Evolutionary conservation across 2,797 vertebrate species (phyloP).

Genomic region (Meda fulgida): DNA sequence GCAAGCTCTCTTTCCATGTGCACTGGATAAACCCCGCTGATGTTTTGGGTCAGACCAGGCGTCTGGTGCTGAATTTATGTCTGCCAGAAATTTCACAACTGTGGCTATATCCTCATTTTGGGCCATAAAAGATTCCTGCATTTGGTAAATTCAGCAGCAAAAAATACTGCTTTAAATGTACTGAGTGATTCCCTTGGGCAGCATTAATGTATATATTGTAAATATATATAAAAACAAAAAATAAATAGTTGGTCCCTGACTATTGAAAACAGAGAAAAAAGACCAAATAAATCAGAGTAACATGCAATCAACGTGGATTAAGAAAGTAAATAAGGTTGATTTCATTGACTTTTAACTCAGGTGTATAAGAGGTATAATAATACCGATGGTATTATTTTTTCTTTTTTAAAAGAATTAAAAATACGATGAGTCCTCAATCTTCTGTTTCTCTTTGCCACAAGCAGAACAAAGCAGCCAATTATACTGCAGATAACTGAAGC

Average conservation of each 20-base stretch:
- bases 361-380: not conserved
- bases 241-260: no score
- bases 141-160: not conserved
- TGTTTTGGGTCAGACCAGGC: constrained; percentile 11
- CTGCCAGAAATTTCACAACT: constrained; percentile 24
- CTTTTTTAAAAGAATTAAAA: constrained; percentile 17
- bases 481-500: constrained; percentile 17
- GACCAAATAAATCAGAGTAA: not conserved
- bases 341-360: not conserved
- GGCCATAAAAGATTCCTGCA: not conserved
- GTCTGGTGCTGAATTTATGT: constrained; percentile 6
- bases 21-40: not conserved
- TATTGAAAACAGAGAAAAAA: no score
- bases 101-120: not conserved
- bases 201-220: not conserved
- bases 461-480: constrained; percentile 19
- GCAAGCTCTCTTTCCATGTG: not conserved
- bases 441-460: not conserved
- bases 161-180: constrained; percentile 12
- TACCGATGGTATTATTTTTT: no score
- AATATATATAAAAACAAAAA: constrained; percentile 8
- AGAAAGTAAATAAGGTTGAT: not conserved
- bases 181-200: not conserved
- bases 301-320: not conserved
- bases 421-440: not conserved